These are phyloP conservation scores for Diploscapter pachys DNA, from an alignment of 1,140 invertebrate species.

Conservation along the genomic window DNA sequence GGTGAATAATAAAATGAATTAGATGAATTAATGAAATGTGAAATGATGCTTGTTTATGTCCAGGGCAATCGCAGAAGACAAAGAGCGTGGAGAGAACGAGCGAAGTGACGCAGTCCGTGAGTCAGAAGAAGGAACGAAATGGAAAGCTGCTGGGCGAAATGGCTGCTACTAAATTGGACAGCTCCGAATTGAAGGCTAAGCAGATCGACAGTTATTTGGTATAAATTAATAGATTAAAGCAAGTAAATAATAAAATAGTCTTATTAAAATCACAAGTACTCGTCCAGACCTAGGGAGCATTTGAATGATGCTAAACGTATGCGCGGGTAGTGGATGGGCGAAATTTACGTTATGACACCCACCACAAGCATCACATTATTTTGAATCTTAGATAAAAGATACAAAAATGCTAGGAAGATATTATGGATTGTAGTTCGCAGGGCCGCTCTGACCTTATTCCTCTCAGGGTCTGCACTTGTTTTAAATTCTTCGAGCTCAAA, in stretches of 20 bases:
- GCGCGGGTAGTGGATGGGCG: no score
- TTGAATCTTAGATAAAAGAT: no score
- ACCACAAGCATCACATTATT: no score
- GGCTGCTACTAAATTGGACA: conserved; percentile 41
- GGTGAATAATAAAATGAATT: conserved; percentile 8
- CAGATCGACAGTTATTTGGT: conserved; percentile 31
- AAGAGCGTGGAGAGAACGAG: conserved; percentile 34
- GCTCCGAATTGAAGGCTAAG: conserved; percentile 36
- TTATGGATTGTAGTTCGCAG: no score
- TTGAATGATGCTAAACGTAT: neutral
- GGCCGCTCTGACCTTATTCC: no score
- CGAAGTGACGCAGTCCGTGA: conserved; percentile 32
- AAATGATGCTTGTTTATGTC: neutral
- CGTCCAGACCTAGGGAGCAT: neutral
- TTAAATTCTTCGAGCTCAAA: no score
- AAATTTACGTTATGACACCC: no score
- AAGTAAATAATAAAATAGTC: neutral
- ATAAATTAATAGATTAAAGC: neutral
- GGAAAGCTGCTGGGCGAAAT: conserved; percentile 36
- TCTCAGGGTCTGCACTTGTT: no score
- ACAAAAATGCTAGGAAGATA: no score
- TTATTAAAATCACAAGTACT: no score
- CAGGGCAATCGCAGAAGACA: conserved; percentile 27
- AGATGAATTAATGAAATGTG: neutral
- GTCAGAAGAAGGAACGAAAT: conserved; percentile 35